These are phyloP conservation scores for Pseudolaguvia tuberculata DNA, from an alignment of 2,113 vertebrate genomes.

Conservation along the genomic window DNA sequence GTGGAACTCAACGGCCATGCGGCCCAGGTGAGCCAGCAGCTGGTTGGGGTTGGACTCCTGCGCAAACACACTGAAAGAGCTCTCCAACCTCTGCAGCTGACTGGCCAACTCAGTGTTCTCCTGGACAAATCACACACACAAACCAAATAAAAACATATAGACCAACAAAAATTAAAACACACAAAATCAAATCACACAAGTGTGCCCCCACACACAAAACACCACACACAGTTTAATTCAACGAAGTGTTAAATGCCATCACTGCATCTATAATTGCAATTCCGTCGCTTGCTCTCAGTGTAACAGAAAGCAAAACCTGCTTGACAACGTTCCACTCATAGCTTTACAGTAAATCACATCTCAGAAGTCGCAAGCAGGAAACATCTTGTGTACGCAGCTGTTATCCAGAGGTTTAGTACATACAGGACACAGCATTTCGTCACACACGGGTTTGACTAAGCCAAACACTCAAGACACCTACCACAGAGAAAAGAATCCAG, in stretches of 20 bases:
- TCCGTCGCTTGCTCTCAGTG: not conserved
- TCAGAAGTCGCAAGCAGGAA: not conserved
- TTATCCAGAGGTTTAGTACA: not conserved
- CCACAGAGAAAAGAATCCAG: too few species aligned
- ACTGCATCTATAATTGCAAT: not conserved
- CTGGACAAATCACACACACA: slow-evolving; percentile 19
- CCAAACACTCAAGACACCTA: not conserved
- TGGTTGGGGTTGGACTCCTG: slow-evolving; percentile 91
- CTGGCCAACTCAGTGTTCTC: slow-evolving; percentile 83
- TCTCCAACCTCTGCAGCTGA: slow-evolving; percentile 89
- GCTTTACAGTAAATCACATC: not conserved
- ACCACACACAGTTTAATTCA: not conserved
- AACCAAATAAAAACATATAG: not conserved
- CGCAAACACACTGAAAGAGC: slow-evolving; percentile 83
- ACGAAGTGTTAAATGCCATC: accelerated
- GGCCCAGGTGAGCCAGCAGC: slow-evolving; percentile 86
- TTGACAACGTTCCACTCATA: not conserved
- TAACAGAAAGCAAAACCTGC: slow-evolving; percentile 1
- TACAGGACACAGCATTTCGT: not conserved
- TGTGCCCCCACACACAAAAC: not conserved
- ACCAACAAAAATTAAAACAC: not conserved
- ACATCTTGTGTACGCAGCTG: too few species aligned
- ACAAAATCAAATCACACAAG: too few species aligned
- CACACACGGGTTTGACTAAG: not conserved
- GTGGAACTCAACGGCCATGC: slow-evolving; percentile 96